A percentile compares a stretch with the other conserved stretches of the same genome.
Evolutionary conservation across 1,140 invertebrate genomes (phyloP).

Genomic region (Augochlora pura): DNA sequence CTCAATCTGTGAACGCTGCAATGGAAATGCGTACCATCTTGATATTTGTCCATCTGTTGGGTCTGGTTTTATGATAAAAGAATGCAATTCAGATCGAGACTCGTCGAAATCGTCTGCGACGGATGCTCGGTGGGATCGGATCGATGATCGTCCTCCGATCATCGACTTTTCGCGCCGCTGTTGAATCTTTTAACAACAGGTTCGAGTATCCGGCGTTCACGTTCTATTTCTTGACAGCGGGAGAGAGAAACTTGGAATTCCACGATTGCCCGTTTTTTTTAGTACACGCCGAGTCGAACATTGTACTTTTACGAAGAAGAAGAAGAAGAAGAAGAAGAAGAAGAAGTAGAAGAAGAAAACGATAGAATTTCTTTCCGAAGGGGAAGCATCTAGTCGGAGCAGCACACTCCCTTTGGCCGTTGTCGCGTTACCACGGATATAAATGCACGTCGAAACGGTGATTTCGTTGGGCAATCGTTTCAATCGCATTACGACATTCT

Average conservation of each 20-base stretch:
- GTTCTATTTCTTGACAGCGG: background rate
- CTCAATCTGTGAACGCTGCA: constrained; percentile 60
- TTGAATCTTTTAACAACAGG: background rate
- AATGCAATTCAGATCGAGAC: too few species aligned
- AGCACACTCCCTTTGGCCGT: background rate
- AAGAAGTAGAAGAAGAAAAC: background rate
- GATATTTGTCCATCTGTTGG: too few species aligned
- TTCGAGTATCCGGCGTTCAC: background rate
- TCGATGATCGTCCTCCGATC: too few species aligned
- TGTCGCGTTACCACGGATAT: background rate
- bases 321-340: too few species aligned
- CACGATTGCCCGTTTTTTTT: background rate
- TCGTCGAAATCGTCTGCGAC: too few species aligned
- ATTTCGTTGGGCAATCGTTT: constrained; percentile 51
- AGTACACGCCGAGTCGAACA: background rate
- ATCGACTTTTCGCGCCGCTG: too few species aligned
- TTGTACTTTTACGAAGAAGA: constrained; percentile 2
- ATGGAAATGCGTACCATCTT: background rate
- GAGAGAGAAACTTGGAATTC: background rate
- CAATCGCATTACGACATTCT: constrained; percentile 50
- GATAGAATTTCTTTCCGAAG: background rate
- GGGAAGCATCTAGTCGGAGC: background rate
- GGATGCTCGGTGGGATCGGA: too few species aligned
- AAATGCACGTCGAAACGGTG: constrained; percentile 26
- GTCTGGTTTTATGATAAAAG: too few species aligned